These are phyloP conservation scores for Fregata magnificens DNA, from an alignment of 2,113 vertebrate species.

Conservation along the genomic window DNA sequence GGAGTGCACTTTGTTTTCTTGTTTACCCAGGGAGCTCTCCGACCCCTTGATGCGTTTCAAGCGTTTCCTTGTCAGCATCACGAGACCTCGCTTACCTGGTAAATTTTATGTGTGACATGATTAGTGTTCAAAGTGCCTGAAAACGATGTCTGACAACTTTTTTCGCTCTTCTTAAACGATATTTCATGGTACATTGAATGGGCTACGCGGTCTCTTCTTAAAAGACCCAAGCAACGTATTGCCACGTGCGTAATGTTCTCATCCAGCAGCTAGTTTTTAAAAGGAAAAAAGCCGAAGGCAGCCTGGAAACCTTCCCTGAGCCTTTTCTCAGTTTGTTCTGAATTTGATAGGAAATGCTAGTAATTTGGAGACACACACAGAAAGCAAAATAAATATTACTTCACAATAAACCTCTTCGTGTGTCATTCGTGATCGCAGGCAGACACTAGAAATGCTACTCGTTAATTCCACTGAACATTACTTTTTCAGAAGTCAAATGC, in stretches of 20 bases:
- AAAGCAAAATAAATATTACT: conserved; percentile 30
- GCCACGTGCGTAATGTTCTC: background rate
- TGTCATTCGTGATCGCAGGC: background rate
- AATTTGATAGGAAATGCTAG: background rate
- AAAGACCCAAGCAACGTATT: background rate
- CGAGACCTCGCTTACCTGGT: background rate
- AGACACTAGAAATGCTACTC: background rate
- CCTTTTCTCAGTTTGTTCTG: background rate
- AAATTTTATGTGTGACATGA: conserved; percentile 26
- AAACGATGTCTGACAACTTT: background rate
- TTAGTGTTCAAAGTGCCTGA: background rate
- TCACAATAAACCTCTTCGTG: background rate
- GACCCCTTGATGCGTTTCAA: background rate
- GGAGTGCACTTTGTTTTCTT: conserved; percentile 3
- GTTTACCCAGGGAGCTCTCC: background rate
- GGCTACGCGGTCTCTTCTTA: background rate
- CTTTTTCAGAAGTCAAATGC: background rate
- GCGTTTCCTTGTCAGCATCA: background rate
- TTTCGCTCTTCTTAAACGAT: background rate
- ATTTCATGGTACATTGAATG: conserved; percentile 35
- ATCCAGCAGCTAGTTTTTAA: background rate
- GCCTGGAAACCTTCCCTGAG: background rate
- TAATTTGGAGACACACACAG: background rate
- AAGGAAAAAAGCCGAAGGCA: background rate
- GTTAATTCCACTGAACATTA: background rate